Conservation (phyloP, 2,797 vertebrate genomes). For the Danionella dracula region DNA sequence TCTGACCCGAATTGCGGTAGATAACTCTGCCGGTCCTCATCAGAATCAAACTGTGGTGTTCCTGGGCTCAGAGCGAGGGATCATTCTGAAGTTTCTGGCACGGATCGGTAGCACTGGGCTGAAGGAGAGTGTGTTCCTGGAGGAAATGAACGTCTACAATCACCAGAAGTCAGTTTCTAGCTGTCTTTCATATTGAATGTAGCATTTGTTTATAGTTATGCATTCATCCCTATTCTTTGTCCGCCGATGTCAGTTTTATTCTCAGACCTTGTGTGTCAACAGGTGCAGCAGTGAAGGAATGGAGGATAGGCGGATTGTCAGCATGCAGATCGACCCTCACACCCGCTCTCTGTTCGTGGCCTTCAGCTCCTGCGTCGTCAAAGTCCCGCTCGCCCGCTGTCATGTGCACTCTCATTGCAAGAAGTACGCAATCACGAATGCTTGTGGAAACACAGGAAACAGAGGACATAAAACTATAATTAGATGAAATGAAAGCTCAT, state of each 20-base stretch:
- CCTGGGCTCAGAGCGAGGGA: slow-evolving; percentile 94
- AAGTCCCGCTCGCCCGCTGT: slow-evolving; percentile 88
- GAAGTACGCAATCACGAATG: slow-evolving; percentile 71
- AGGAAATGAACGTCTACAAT: slow-evolving; percentile 96
- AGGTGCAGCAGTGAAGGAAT: slow-evolving; percentile 91
- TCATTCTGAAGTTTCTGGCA: slow-evolving; percentile 95
- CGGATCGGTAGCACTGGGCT: slow-evolving; percentile 87
- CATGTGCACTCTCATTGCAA: slow-evolving; percentile 89
- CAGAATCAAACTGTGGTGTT: slow-evolving; percentile 94
- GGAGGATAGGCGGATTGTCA: slow-evolving; percentile 90
- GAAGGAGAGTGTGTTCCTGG: slow-evolving; percentile 95
- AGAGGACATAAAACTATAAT: too few species aligned
- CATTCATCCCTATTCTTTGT: too few species aligned
- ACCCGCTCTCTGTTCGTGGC: slow-evolving; percentile 82
- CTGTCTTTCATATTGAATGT: not conserved
- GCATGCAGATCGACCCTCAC: slow-evolving; percentile 87
- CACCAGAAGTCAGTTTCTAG: slow-evolving; percentile 84
- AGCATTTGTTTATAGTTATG: too few species aligned
- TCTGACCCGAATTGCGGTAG: slow-evolving; percentile 91
- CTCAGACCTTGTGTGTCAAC: not conserved
- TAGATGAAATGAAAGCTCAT: too few species aligned
- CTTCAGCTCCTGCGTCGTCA: slow-evolving; percentile 92
- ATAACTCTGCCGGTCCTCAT: slow-evolving; percentile 84
- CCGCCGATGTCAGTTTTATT: too few species aligned
- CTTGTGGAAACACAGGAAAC: not conserved